Conservation (phyloP, 2,888 invertebrate genomes). For the Leptinotarsa haldemani region DNA sequence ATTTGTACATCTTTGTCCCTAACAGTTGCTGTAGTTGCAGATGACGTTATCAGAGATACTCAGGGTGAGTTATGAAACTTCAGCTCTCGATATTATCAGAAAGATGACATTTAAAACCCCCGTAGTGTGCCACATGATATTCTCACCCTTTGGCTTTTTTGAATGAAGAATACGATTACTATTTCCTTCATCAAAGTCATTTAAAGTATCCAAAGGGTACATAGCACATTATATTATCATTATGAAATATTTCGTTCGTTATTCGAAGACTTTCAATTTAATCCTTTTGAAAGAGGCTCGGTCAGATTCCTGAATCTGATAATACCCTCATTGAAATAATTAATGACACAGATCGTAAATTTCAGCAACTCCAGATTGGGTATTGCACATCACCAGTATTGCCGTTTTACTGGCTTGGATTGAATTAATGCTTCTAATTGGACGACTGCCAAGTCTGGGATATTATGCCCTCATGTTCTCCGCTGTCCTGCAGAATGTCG, state of each 20-base stretch:
- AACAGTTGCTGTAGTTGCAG: slow-evolving; percentile 54
- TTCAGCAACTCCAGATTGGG: slow-evolving; percentile 55
- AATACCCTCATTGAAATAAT: slow-evolving; percentile 13
- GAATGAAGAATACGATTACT: too few species aligned
- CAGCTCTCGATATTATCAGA: too few species aligned
- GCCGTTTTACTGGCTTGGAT: slow-evolving; percentile 68
- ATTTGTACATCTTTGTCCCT: slow-evolving; percentile 60
- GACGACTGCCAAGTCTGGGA: slow-evolving; percentile 69
- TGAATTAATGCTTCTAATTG: slow-evolving; percentile 69
- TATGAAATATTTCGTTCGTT: too few species aligned
- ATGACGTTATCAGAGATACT: slow-evolving; percentile 39
- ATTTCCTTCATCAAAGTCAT: too few species aligned
- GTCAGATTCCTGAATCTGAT: not conserved
- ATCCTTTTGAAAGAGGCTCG: too few species aligned
- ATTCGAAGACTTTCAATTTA: too few species aligned
- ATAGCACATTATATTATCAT: too few species aligned
- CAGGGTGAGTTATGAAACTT: not conserved
- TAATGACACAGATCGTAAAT: slow-evolving; percentile 6
- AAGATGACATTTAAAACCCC: too few species aligned
- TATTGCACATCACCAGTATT: slow-evolving; percentile 64
- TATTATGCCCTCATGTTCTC: slow-evolving; percentile 71
- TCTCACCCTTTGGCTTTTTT: too few species aligned
- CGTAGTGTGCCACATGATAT: too few species aligned
- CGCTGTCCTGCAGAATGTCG: slow-evolving; percentile 68
- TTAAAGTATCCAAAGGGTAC: too few species aligned